Evolutionary conservation across 2,797 vertebrate genomes (phyloP).

Genomic region (Neostethus bicornis): DNA sequence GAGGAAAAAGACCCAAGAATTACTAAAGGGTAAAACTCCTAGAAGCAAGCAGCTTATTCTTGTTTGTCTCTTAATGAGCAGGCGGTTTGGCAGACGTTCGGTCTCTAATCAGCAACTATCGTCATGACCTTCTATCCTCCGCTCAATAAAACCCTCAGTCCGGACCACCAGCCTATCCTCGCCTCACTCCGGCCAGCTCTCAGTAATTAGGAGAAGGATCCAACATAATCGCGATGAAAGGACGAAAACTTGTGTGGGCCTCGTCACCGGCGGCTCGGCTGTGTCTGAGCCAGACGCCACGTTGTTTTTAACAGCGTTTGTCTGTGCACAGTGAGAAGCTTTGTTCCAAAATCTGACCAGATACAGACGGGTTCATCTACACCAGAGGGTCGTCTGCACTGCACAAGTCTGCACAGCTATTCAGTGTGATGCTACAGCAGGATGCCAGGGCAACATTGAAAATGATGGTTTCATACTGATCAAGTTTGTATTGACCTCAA

Average conservation of each 20-base stretch:
- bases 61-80: constrained; percentile 55
- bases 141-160: constrained; percentile 55
- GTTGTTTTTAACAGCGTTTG: constrained; percentile 22
- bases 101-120: constrained; percentile 68
- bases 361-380: constrained; percentile 26
- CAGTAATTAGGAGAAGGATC: constrained; percentile 57
- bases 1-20: neutral
- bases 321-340: constrained; percentile 39
- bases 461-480: neutral
- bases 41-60: constrained; percentile 28
- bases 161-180: constrained; percentile 18
- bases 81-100: constrained; percentile 64
- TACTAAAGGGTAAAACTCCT: neutral
- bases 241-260: constrained; percentile 55
- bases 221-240: constrained; percentile 56
- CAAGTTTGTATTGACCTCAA: too few species aligned
- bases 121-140: constrained; percentile 52
- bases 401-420: constrained; percentile 6
- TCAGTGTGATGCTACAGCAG: neutral
- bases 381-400: constrained; percentile 19
- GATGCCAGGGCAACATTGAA: neutral
- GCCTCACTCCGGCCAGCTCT: constrained; percentile 50
- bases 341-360: constrained; percentile 50
- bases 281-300: constrained; percentile 50
- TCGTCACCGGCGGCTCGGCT: constrained; percentile 27